These are phyloP conservation scores for Branchipolynoe longqiensis DNA, from an alignment of 2,888 invertebrate genomes.

Conservation along the genomic window DNA sequence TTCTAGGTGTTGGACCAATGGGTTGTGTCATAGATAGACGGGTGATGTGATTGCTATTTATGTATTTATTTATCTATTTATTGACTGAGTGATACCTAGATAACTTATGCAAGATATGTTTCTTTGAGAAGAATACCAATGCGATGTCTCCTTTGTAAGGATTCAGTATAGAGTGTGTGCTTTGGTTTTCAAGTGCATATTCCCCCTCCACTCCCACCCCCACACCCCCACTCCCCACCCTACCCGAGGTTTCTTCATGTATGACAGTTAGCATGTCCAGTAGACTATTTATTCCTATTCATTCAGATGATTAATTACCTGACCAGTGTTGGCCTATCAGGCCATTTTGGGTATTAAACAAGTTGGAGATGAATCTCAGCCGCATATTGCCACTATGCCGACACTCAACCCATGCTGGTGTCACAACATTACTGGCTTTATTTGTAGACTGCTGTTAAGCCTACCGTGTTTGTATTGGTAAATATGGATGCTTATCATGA, in stretches of 20 bases:
- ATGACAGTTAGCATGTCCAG: constrained; percentile 19
- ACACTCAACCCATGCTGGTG: not conserved
- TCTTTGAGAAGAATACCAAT: not conserved
- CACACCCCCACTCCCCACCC: no score
- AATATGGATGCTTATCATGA: not conserved
- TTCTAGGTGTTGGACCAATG: constrained; percentile 57
- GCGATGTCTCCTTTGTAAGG: not conserved
- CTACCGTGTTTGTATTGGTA: not conserved
- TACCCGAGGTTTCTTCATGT: constrained; percentile 25
- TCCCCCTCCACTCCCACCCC: no score
- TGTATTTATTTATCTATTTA: constrained; percentile 46
- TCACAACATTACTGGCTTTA: not conserved
- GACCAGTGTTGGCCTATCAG: constrained; percentile 1
- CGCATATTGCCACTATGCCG: constrained; percentile 31
- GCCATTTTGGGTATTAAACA: not conserved
- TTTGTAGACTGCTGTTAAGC: not conserved
- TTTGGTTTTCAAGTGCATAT: constrained; percentile 26
- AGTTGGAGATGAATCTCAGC: constrained; percentile 51
- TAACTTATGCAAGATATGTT: constrained; percentile 17
- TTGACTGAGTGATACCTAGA: constrained; percentile 30
- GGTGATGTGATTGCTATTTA: constrained; percentile 57
- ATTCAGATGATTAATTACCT: not conserved
- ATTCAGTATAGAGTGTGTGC: constrained; percentile 23
- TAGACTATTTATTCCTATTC: constrained; percentile 35
- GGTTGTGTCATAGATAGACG: constrained; percentile 55